Base-by-base conservation (phyloP, 2,797 vertebrate genomes). In the Paedocypris micromegethes region DNA sequence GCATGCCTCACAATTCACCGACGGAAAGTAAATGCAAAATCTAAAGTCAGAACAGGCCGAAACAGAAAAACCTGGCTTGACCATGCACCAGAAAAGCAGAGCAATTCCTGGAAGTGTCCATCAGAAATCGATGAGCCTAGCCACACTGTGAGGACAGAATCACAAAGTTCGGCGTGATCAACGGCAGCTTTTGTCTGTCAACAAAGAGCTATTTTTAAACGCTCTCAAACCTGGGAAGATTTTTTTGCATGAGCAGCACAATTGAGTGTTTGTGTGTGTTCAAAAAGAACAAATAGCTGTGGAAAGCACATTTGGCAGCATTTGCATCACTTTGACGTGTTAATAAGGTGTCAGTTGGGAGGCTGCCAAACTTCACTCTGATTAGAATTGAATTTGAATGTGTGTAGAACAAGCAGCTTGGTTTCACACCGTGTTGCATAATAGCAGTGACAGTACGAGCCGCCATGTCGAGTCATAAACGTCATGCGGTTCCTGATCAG, bases 401-500 rank as follows among this genome's bases (percentile, higher is more conserved):
- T 42, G 23, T 64, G 50, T 6, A 23, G 47, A 44, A 48, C 1
- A 5, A 50, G 58, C 40, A 58, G 68, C 45, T 63, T 70, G 63
- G 75, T 75, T 57, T 62, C 72, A 59, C 73, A 59, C 51, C 5
- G 56, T 65, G 75, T 78, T 79, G 65, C 73, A 70, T 56, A 79
- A 75, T 50, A 66, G 73, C 70, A 64, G 73, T 8, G 68, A 56
- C 4, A 48, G 45, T n/a, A 41, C 6, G 44, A 23, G 23, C 23
- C 23, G 23, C 23, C 37, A 6, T 53, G 37, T 48, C n/a, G 3
- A 53, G 23, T 66, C 64, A 66, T 8, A 23, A 6, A 23, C 64
- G 47, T 56, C 44, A 66, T 55, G 48, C 56, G 8, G 45, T 5
- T 40, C 5, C 49, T 52, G 41, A 44, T 6, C 3, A 37, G 4